Base-by-base conservation (phyloP, 1,140 invertebrate genomes). In the Lepidurus packardi region DNA sequence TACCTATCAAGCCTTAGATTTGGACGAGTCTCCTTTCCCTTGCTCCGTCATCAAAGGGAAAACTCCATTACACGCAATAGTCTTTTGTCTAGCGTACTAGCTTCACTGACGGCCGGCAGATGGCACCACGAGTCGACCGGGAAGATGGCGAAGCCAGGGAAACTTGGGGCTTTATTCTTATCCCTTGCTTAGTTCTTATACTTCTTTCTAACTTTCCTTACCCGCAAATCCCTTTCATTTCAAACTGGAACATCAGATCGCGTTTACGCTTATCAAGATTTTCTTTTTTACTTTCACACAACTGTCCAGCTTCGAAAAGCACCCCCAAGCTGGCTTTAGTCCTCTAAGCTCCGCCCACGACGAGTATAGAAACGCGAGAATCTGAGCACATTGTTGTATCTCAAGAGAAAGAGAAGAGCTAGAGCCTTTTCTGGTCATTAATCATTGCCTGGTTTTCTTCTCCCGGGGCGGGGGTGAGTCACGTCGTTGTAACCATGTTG, bases 391-490 rank as follows among this genome's bases (percentile, higher is more conserved):
- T 65, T 65, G 53, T 65, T 16, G 53, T 65, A 65, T 65, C 53
- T 65, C 53, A 7, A 13, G 53, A 65, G 53, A 65, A 7, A 5
- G 53, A 65, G 53, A 65, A 65, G 53, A 65, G 53, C 53, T 21
- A 1, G 53, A 65, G 53, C 16, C 53, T 65, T 65, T 21, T 16
- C 34, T 7, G 13, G 53, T 21, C 53, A 65, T 65, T 65, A 65
- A 65, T 65, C 53, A 65, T 65, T 13, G 53, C n/a, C 53, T 65
- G 53, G 53, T 65, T 65, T 34, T 65, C 53, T 65, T 65, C 53
- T 65, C 53, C 53, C 53, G 53, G 53, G 53, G 53, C 53, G 53
- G 53, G 53, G 53, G 53, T 65, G 53, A 65, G 53, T 65, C 53
- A 65, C 53, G 53, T 9, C 53, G 53, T n/a, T 65, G 0, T 65